Evolutionary conservation across 2,113 vertebrate genomes (phyloP).

Genomic region (mouse (Mus musculus)): DNA sequence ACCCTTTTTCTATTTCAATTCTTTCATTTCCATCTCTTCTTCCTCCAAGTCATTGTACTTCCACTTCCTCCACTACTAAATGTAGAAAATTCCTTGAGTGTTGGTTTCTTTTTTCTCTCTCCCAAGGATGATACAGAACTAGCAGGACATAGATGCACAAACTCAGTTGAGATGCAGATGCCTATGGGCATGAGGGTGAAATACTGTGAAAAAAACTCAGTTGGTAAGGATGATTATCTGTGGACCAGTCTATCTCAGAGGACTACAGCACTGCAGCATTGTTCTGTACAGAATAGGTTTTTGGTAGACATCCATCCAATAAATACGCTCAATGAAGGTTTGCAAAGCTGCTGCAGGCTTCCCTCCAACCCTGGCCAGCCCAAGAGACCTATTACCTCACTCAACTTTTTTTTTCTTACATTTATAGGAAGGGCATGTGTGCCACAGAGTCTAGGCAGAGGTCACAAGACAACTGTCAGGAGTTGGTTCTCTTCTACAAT

Average conservation of each 20-base stretch:
- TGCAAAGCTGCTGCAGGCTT: background rate
- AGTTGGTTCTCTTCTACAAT: background rate
- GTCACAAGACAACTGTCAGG: background rate
- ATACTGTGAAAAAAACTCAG: background rate
- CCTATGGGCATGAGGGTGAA: background rate
- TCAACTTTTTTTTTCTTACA: background rate
- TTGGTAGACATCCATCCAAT: background rate
- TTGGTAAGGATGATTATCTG: constrained; percentile 10
- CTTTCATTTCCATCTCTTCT: background rate
- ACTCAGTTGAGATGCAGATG: background rate
- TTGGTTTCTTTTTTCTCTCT: constrained; percentile 16
- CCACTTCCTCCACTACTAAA: background rate
- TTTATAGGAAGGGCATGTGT: background rate
- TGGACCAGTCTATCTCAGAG: background rate
- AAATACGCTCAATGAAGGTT: background rate
- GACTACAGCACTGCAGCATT: background rate
- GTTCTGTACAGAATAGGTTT: background rate
- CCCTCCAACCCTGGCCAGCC: background rate
- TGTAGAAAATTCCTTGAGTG: constrained; percentile 25
- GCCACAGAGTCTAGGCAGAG: background rate
- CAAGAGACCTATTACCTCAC: background rate
- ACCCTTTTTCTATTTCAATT: background rate
- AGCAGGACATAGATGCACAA: background rate
- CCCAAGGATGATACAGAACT: background rate
- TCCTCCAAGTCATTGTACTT: background rate